Conservation (phyloP, 2,113 vertebrate species). For the Hippocampus mohnikei region DNA sequence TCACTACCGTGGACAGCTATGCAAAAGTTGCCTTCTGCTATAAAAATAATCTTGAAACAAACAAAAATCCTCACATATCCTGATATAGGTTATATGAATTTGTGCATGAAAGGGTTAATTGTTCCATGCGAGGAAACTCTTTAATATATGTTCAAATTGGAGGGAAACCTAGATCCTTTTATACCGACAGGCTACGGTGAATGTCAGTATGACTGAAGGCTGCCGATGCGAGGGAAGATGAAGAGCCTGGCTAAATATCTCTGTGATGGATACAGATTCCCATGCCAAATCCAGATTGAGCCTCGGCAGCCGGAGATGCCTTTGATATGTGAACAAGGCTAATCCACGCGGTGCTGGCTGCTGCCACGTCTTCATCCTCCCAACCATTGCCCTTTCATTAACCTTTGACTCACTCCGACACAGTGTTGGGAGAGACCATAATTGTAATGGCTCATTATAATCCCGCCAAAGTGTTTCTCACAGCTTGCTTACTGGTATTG, state of each 20-base stretch:
- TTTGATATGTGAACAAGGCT: slow-evolving; percentile 78
- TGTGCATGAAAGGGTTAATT: background rate
- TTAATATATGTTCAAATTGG: background rate
- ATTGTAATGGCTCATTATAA: slow-evolving; percentile 71
- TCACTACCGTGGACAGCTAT: too few relatives aligned
- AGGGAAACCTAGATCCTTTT: slow-evolving; percentile 19
- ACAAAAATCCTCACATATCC: too few relatives aligned
- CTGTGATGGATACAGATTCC: slow-evolving; percentile 68
- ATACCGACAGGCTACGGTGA: slow-evolving; percentile 8
- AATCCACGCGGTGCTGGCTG: slow-evolving; percentile 68
- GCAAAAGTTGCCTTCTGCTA: too few relatives aligned
- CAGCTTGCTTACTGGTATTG: slow-evolving; percentile 56
- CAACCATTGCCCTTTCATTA: slow-evolving; percentile 77
- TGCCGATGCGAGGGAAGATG: slow-evolving; percentile 50
- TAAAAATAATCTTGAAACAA: too few relatives aligned
- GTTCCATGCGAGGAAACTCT: background rate
- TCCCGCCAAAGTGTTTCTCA: slow-evolving; percentile 61
- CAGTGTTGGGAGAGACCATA: slow-evolving; percentile 72
- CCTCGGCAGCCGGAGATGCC: slow-evolving; percentile 61
- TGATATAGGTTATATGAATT: too few relatives aligned
- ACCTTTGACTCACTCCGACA: slow-evolving; percentile 76
- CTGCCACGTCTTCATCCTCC: slow-evolving; percentile 76
- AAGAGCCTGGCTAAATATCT: slow-evolving; percentile 49
- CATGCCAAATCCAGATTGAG: slow-evolving; percentile 65
- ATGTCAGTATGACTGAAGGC: slow-evolving; percentile 19